Percentiles rank a stretch among this genome's conserved stretches.
These are phyloP conservation scores for Glyptemys insculpta DNA, from an alignment of 2,797 vertebrate genomes.

Conservation along the genomic window DNA sequence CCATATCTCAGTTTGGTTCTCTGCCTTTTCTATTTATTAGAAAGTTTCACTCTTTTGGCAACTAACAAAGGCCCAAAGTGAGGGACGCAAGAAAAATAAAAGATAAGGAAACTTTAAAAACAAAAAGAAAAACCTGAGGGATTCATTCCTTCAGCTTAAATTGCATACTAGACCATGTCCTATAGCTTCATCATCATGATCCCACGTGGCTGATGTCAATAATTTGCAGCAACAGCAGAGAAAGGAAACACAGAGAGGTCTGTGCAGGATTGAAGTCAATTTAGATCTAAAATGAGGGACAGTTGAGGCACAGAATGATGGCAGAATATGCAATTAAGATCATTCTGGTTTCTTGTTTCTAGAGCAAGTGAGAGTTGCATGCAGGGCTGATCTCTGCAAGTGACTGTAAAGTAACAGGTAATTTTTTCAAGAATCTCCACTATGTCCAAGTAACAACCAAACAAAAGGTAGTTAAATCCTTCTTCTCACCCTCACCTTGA, in stretches of 20 bases:
- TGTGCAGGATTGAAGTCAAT: neutral
- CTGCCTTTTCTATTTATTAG: neutral
- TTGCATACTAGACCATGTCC: neutral
- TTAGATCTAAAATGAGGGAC: neutral
- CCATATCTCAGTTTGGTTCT: conserved; percentile 5
- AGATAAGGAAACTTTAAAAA: neutral
- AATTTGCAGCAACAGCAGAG: neutral
- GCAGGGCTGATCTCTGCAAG: neutral
- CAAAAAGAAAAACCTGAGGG: neutral
- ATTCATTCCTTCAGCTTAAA: neutral
- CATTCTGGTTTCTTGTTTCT: neutral
- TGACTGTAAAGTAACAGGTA: neutral
- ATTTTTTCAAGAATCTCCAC: conserved; percentile 19
- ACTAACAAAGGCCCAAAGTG: neutral
- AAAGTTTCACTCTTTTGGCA: conserved; percentile 5
- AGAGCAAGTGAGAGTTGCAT: neutral
- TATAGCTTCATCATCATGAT: neutral
- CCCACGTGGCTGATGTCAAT: neutral
- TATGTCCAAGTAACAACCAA: neutral
- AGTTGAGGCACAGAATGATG: neutral
- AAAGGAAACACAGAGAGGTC: neutral
- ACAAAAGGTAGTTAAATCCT: neutral
- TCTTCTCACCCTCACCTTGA: neutral
- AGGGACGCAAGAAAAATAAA: neutral
- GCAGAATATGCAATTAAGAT: neutral